These are phyloP conservation scores for Rhea pennata DNA, from an alignment of 2,113 vertebrate genomes.

Conservation along the genomic window DNA sequence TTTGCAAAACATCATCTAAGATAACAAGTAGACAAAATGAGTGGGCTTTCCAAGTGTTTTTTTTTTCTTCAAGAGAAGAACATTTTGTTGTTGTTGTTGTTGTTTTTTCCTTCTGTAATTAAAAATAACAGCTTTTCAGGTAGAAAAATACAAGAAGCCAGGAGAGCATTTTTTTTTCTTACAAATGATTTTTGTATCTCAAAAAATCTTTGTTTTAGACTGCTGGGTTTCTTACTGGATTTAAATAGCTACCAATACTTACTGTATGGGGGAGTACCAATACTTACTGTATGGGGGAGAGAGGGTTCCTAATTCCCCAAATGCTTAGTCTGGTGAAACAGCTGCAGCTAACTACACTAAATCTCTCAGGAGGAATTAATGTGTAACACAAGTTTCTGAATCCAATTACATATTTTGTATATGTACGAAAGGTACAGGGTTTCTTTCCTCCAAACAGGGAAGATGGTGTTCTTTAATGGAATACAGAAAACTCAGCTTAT, in stretches of 20 bases:
- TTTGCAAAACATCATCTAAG: background rate
- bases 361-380: background rate
- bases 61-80: background rate
- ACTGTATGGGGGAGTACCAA: background rate
- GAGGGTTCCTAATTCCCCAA: background rate
- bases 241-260: background rate
- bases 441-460: background rate
- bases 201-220: background rate
- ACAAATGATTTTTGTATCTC: background rate
- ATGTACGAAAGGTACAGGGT: background rate
- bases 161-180: background rate
- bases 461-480: background rate
- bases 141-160: background rate
- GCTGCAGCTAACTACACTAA: background rate
- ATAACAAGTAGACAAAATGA: background rate
- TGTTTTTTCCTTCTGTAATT: background rate
- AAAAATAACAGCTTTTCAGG: background rate
- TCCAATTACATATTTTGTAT: background rate
- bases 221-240: background rate
- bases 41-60: background rate
- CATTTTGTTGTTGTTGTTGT: rapidly evolving
- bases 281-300: background rate
- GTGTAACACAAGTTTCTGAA: background rate
- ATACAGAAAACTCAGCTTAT: background rate
- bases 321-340: background rate